phyloP scores from a whole-genome alignment of 1,140 invertebrate genomes.

The Papilio glaucus region DNA sequence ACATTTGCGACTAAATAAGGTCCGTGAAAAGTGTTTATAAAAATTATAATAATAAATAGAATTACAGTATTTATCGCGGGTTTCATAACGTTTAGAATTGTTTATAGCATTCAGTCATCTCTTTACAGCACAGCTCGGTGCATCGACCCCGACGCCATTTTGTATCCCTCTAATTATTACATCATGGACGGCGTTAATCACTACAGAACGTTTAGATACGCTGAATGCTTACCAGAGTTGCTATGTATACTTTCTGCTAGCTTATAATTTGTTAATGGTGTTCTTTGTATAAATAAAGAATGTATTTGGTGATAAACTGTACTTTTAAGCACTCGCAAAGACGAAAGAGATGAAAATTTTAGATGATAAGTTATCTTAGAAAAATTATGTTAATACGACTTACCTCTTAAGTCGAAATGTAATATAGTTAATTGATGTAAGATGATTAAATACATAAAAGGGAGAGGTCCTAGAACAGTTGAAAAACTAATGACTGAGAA shows the following conservation, averaged over 20 bases:
- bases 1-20: not conserved
- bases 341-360: not conserved
- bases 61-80: not conserved
- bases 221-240: not conserved
- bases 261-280: not conserved
- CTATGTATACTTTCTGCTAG: not conserved
- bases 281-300: not conserved
- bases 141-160: conserved; percentile 67
- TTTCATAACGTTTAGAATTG: conserved; percentile 27
- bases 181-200: conserved; percentile 46
- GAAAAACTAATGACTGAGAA: no score
- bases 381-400: no score
- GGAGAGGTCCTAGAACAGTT: no score
- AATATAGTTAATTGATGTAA: no score
- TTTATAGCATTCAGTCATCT: conserved; percentile 18
- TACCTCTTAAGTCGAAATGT: no score
- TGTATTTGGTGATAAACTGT: no score
- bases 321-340: no score
- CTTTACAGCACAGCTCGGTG: conserved; percentile 46
- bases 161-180: conserved; percentile 64
- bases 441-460: no score
- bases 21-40: not conserved
- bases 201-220: conserved; percentile 10
- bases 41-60: not conserved
- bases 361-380: no score